Percentiles rank a stretch among this genome's conserved stretches.
phyloP scores from a whole-genome alignment of 2,113 vertebrate species.

The Pogona vitticeps region DNA sequence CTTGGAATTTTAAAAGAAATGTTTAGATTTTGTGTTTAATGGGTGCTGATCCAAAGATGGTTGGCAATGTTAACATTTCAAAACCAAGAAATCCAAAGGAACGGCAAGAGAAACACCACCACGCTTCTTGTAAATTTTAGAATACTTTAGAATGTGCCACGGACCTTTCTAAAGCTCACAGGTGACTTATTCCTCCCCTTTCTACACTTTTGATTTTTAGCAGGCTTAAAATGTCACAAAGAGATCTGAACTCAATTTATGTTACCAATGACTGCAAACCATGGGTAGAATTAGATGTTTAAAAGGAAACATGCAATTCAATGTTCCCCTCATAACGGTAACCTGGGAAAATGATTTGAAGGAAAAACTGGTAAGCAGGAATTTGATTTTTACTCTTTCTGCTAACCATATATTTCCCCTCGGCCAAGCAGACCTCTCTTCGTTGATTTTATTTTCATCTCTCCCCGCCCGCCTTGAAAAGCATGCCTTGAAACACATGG shows the following conservation, averaged over 20 bases:
- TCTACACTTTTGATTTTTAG: neutral
- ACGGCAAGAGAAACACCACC: neutral
- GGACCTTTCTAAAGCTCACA: neutral
- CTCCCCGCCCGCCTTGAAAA: neutral
- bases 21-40: neutral
- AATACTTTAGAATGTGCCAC: neutral
- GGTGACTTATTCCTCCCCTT: neutral
- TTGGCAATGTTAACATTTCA: too few species aligned
- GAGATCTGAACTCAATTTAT: neutral
- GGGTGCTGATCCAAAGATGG: neutral
- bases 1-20: neutral
- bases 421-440: neutral
- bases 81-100: constrained; percentile 2
- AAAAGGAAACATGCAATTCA: neutral
- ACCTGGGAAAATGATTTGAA: neutral
- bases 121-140: neutral
- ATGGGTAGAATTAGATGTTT: neutral
- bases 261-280: accelerated
- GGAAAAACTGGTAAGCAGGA: neutral
- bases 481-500: neutral
- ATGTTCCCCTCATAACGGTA: neutral
- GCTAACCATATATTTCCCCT: neutral
- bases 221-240: neutral
- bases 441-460: neutral
- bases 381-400: neutral